Conservation (phyloP, 1,140 invertebrate species). For the Araneus ventricosus region DNA sequence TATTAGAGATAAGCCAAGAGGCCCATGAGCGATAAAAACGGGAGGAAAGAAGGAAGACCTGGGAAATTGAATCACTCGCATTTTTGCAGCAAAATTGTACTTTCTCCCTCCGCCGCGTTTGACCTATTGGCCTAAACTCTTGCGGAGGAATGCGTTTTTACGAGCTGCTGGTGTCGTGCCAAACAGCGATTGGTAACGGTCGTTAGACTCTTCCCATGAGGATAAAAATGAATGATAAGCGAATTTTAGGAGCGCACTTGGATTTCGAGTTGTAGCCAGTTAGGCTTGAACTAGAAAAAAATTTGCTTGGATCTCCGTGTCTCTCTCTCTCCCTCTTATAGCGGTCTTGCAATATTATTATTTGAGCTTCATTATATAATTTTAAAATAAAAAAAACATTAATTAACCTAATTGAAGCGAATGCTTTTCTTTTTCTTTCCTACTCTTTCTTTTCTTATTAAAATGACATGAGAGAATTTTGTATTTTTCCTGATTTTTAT, state of each 20-base stretch:
- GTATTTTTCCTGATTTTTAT: too few relatives aligned
- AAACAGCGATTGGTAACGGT: not conserved
- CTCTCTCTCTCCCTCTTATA: too few relatives aligned
- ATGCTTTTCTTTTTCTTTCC: too few relatives aligned
- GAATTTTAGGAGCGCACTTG: not conserved
- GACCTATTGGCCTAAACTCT: not conserved
- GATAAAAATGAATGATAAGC: not conserved
- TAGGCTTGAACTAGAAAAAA: too few relatives aligned
- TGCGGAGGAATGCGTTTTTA: conserved; percentile 9
- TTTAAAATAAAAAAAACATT: too few relatives aligned
- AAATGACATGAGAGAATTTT: too few relatives aligned
- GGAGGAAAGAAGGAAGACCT: not conserved
- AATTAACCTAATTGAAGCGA: too few relatives aligned
- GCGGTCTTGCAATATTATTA: too few relatives aligned
- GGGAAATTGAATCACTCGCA: not conserved
- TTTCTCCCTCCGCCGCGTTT: not conserved
- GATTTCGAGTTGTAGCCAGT: not conserved
- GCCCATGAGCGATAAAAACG: not conserved
- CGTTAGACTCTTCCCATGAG: not conserved
- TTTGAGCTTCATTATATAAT: too few relatives aligned
- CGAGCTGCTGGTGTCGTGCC: not conserved
- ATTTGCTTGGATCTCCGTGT: too few relatives aligned
- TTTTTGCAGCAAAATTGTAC: not conserved
- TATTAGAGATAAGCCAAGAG: not conserved
- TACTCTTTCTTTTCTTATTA: too few relatives aligned